Percentiles rank a stretch among this genome's conserved stretches.
Evolutionary conservation across 2,888 invertebrate genomes (phyloP).

Genomic region (Mactromeris polynyma): DNA sequence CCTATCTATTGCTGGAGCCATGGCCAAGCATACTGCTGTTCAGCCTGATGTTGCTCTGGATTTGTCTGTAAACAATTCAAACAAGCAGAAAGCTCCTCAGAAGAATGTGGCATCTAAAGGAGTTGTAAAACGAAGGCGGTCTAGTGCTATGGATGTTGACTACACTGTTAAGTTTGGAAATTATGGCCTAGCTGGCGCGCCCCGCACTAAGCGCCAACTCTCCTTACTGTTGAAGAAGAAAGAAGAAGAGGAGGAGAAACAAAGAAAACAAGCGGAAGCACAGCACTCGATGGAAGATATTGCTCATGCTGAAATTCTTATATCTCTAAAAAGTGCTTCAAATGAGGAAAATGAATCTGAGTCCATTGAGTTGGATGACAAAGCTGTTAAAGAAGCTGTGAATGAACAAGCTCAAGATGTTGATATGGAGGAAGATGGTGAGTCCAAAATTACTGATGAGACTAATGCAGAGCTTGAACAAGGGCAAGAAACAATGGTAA

Average conservation of each 20-base stretch:
- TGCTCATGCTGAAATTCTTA: slow-evolving; percentile 68
- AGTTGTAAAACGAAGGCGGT: slow-evolving; percentile 34
- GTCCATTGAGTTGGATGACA: slow-evolving; percentile 23
- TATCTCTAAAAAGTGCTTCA: slow-evolving; percentile 59
- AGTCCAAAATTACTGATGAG: background rate
- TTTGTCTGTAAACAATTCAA: slow-evolving; percentile 46
- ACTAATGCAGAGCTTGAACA: background rate
- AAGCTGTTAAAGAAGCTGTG: slow-evolving; percentile 32
- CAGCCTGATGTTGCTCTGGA: slow-evolving; percentile 53
- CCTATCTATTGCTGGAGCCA: slow-evolving; percentile 51
- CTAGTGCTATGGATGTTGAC: slow-evolving; percentile 48
- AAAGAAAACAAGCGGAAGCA: slow-evolving; percentile 35
- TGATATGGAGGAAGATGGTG: background rate
- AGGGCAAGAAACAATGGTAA: background rate
- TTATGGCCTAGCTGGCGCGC: slow-evolving; percentile 59
- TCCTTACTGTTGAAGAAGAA: slow-evolving; percentile 50
- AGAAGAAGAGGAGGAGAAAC: slow-evolving; percentile 61
- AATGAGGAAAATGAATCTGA: slow-evolving; percentile 50
- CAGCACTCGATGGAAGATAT: slow-evolving; percentile 68
- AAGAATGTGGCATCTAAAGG: slow-evolving; percentile 16
- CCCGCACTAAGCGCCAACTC: slow-evolving; percentile 63
- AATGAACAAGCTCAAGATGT: slow-evolving; percentile 18
- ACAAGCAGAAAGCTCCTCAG: slow-evolving; percentile 36
- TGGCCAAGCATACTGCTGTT: background rate
- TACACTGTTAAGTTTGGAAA: slow-evolving; percentile 63